phyloP scores from a whole-genome alignment of 2,888 invertebrate species.

The Piscicola geometra region DNA sequence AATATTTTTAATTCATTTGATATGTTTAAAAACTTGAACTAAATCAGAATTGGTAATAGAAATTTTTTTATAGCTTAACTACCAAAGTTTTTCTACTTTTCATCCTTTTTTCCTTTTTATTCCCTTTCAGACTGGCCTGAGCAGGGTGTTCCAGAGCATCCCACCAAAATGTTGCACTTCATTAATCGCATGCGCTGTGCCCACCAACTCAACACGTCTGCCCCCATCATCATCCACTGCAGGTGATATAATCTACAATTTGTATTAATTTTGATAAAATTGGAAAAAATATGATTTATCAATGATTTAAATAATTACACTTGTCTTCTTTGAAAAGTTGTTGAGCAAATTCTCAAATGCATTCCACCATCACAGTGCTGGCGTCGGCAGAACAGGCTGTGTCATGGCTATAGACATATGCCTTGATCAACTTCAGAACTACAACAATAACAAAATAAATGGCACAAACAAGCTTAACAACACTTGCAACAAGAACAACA shows the following conservation, averaged over 20 bases:
- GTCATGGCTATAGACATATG: slow-evolving; percentile 89
- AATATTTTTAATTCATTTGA: background rate
- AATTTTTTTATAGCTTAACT: no score
- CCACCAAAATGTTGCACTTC: slow-evolving; percentile 96
- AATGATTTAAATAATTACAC: background rate
- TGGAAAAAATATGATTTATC: no score
- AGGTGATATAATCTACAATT: slow-evolving; percentile 51
- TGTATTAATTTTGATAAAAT: background rate
- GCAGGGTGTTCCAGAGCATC: slow-evolving; percentile 95
- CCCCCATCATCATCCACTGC: slow-evolving; percentile 91
- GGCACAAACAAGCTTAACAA: background rate
- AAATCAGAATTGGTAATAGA: no score
- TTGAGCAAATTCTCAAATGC: no score
- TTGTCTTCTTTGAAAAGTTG: background rate
- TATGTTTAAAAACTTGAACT: no score
- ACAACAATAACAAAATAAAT: slow-evolving; percentile 61
- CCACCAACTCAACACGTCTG: slow-evolving; percentile 74
- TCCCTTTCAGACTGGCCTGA: slow-evolving; percentile 79
- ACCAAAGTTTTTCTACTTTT: no score
- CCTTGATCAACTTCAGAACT: slow-evolving; percentile 91
- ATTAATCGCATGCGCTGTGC: slow-evolving; percentile 74
- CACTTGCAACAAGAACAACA: background rate
- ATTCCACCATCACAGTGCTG: no score
- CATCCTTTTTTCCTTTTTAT: no score
- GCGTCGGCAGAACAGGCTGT: slow-evolving; percentile 60